phyloP scores from a whole-genome alignment of 2,888 invertebrate genomes.

The Meliscaeva auricollis region DNA sequence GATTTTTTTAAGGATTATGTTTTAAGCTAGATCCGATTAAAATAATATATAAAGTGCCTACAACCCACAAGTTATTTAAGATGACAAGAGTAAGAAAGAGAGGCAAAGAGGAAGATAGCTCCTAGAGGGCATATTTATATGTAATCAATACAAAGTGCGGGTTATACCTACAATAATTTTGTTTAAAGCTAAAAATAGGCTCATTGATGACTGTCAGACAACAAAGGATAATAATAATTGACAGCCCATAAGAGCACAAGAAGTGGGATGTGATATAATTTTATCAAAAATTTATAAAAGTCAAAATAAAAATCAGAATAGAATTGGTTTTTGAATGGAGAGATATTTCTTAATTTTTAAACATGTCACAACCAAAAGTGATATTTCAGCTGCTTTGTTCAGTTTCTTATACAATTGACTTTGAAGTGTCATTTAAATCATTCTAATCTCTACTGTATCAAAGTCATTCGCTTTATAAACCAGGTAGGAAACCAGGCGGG shows the following conservation, averaged over 20 bases:
- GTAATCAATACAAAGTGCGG: background rate
- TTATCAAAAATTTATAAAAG: background rate
- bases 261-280: background rate
- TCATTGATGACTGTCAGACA: background rate
- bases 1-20: background rate
- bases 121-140: background rate
- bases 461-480: too few species aligned
- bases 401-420: too few species aligned
- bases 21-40: conserved; percentile 5
- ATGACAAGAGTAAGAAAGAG: background rate
- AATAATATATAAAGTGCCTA: background rate
- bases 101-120: background rate
- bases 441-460: too few species aligned
- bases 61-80: background rate
- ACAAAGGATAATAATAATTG: conserved; percentile 11
- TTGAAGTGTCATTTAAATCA: too few species aligned
- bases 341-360: too few species aligned
- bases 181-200: conserved; percentile 5
- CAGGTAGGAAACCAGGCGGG: too few species aligned
- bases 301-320: background rate
- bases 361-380: too few species aligned
- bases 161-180: background rate
- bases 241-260: background rate
- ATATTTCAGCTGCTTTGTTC: too few species aligned
- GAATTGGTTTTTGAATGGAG: too few species aligned